Percentiles rank a stretch among this genome's conserved stretches.
Evolutionary conservation across 2,797 vertebrate genomes (phyloP).

Genomic region (Nyctibius grandis): DNA sequence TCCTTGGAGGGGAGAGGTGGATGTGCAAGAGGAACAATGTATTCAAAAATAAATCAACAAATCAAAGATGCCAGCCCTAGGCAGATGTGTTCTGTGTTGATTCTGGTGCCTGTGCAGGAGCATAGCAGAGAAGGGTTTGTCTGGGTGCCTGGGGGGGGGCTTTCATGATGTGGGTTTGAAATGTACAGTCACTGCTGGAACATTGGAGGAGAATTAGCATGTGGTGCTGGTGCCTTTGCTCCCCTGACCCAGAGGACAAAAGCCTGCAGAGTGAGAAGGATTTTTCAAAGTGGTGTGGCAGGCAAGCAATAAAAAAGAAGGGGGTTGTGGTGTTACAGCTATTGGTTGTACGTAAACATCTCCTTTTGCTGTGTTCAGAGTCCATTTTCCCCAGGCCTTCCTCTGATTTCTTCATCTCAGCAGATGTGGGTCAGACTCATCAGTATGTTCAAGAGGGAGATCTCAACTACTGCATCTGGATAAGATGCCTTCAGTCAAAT

Average conservation of each 20-base stretch:
- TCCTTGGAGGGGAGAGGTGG: background rate
- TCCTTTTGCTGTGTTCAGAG: background rate
- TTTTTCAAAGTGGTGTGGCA: background rate
- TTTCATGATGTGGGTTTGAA: background rate
- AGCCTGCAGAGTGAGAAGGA: background rate
- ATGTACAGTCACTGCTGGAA: background rate
- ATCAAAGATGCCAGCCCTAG: background rate
- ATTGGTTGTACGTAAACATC: background rate
- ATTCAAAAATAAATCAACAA: constrained; percentile 18
- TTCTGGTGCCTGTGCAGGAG: background rate
- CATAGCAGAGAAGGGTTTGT: background rate
- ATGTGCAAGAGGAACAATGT: background rate
- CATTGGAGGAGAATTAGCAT: background rate
- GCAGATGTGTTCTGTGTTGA: background rate
- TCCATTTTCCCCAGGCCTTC: background rate
- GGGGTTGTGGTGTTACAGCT: background rate
- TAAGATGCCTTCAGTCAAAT: background rate
- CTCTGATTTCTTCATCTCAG: background rate
- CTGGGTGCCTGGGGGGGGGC: background rate
- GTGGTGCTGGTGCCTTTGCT: background rate
- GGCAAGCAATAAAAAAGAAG: background rate
- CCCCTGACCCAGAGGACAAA: background rate
- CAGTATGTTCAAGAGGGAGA: background rate
- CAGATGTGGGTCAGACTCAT: background rate
- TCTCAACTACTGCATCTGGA: background rate